Evolutionary conservation across 1,140 invertebrate genomes (phyloP), one percentile per base, ranked within the genome.

Genomic region (Aphaenogaster floridana): DNA sequence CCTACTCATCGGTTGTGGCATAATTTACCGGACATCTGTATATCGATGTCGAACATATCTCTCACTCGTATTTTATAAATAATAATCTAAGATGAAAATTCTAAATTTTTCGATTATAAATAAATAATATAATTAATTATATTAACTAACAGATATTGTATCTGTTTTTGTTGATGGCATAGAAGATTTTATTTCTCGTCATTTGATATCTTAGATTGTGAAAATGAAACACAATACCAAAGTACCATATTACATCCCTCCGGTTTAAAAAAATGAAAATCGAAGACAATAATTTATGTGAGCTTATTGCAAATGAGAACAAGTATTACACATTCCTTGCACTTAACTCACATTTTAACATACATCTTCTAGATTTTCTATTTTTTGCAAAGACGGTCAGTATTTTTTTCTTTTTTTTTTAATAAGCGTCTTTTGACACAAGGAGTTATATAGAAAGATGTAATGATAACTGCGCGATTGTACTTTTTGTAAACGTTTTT

Each of bases 331-430:
- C 89, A 91, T 88, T 90, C 81, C 86, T 61, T 77, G 28, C 15
- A 57, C 54, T 21, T 76, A 61, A 71, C 57, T 63, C 57, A 79
- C 69, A 79, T 86, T 90, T 93, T 89, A 28, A 63, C 64, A 89
- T 91, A 89, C 91, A 93, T 87, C 91, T 93, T 94, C 90, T 92
- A 59, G 90, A 92, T 84, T 80, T 76, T 57, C 84, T 89, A 86
- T 87, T 88, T 86, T 86, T 90, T 84, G 86, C 78, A 72, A 89
- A 91, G 89, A 92, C 83, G 90, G 92, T 94, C 94, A 94, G 94
- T 94, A 94, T 94, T 94, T 89, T 88, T 91, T 89, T 79, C 34
- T 59, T 91, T 92, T 68, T 90, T 88, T 88, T 91, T 87, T 84
- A 64, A 87, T 21, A 64, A 45, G 28, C 17, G 17, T 76, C 17